Base-by-base conservation (phyloP, 2,888 invertebrate genomes). In the Isoperla grammatica region DNA sequence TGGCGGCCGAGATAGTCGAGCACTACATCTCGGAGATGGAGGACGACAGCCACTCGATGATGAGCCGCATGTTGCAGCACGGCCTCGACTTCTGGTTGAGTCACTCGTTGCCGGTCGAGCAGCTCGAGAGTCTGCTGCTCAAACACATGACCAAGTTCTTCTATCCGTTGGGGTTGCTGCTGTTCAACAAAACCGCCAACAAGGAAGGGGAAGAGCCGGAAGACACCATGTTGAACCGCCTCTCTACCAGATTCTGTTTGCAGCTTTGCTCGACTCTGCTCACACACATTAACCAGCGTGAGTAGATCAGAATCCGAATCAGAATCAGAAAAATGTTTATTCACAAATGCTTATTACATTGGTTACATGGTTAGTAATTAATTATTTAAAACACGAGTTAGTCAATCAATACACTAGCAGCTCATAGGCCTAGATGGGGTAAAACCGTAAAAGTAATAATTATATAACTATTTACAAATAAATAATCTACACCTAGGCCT, bases 41-140 rank as follows among this genome's bases (percentile, higher is more conserved):
- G 39, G 64, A 63, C 23, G 65, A 65, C n/a, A 60, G 64, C 22
- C 65, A 63, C 42, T 43, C 61, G 2, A 64, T 63, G 63, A 61
- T 64, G 56, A 61, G 61, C 37, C 59, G 60, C 13, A 45, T 66
- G 11, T 50, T 66, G 15, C 61, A 64, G 29, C 70, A 69, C 23
- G 70, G 72, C 23, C 68, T 76, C 19, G 71, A 72, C 59, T 77
- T 78, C 65, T 78, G 78, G 78, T 67, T 74, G 23, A 72, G 74
- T 20, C 73, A 76, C 61, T 68, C 72, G 56, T 68, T 78, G 19
- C 73, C 76, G 1, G 75, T 82, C 60, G 71, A 75, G 9, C 77
- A 76, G 56, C 71, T 84, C 62, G 84, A 84, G 70, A 72, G 71
- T 2, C 75, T 83, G 2, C 73, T 84, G 57, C 70, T 78, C 13